Percentiles rank a stretch among this genome's conserved stretches.
Conservation (phyloP, 2,888 invertebrate genomes). For the Archips crataeganus region DNA sequence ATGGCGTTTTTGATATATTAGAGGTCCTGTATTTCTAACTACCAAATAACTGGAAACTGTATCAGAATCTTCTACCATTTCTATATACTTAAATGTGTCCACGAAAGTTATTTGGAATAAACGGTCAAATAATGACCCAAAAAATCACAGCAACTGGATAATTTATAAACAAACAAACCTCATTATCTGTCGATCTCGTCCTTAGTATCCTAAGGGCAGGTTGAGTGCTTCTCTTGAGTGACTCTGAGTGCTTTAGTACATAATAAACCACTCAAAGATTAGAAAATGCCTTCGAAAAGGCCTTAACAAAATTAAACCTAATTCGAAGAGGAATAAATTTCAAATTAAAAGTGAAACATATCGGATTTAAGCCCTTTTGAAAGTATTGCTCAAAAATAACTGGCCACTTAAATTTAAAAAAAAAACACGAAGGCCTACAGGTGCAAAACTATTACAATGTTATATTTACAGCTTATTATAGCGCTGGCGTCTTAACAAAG, state of each 20-base stretch:
- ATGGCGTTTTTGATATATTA: too few species aligned
- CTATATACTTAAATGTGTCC: too few species aligned
- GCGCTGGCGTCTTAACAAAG: background rate
- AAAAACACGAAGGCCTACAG: slow-evolving; percentile 11
- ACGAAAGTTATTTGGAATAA: too few species aligned
- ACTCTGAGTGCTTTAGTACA: background rate
- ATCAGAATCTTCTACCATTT: too few species aligned
- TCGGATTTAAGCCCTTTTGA: background rate
- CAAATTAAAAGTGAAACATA: background rate
- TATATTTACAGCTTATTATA: background rate
- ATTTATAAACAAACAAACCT: slow-evolving; percentile 4
- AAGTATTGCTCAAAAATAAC: background rate
- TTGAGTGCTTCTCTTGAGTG: too few species aligned
- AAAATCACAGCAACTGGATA: background rate
- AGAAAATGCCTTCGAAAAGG: background rate
- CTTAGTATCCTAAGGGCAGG: background rate
- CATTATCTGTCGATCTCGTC: background rate
- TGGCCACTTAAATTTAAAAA: background rate
- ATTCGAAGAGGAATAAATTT: background rate
- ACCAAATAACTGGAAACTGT: too few species aligned
- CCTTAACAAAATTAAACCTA: background rate
- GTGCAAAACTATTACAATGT: slow-evolving; percentile 14
- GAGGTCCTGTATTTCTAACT: too few species aligned
- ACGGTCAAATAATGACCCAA: too few species aligned
- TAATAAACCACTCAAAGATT: slow-evolving; percentile 6